Conservation (phyloP, 2,113 vertebrate species). For the Daubentonia madagascariensis region DNA sequence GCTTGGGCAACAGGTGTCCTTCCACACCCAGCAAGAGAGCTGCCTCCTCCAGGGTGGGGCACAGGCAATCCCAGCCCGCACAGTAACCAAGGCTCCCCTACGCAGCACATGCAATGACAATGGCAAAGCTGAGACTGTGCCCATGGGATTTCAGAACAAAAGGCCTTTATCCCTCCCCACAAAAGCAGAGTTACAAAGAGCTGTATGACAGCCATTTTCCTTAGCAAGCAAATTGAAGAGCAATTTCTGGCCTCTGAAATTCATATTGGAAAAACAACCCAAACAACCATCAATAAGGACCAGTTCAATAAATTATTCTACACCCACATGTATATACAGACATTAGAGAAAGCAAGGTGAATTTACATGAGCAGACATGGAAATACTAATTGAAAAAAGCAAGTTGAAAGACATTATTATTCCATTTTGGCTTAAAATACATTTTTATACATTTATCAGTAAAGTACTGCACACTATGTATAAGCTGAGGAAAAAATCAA, state of each 20-base stretch:
- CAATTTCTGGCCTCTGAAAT: not conserved
- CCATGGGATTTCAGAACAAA: constrained; percentile 38
- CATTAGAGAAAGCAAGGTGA: too few relatives aligned
- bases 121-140: not conserved
- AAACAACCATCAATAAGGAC: not conserved
- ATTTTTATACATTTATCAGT: not conserved
- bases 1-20: not conserved
- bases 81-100: not conserved
- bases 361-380: not conserved
- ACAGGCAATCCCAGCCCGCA: not conserved
- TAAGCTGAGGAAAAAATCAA: not conserved
- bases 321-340: too few relatives aligned
- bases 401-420: not conserved
- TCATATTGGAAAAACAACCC: not conserved
- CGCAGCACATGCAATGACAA: accelerated
- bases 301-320: not conserved
- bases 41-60: not conserved
- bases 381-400: not conserved
- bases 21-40: not conserved
- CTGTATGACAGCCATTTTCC: not conserved
- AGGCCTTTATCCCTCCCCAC: constrained; percentile 18
- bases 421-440: not conserved
- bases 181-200: constrained; percentile 24
- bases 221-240: constrained; percentile 50
- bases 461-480: not conserved